A percentile compares a stretch with the other conserved stretches of the same genome.
Evolutionary conservation across 2,888 invertebrate genomes (phyloP).

Genomic region (Biston stratarius): DNA sequence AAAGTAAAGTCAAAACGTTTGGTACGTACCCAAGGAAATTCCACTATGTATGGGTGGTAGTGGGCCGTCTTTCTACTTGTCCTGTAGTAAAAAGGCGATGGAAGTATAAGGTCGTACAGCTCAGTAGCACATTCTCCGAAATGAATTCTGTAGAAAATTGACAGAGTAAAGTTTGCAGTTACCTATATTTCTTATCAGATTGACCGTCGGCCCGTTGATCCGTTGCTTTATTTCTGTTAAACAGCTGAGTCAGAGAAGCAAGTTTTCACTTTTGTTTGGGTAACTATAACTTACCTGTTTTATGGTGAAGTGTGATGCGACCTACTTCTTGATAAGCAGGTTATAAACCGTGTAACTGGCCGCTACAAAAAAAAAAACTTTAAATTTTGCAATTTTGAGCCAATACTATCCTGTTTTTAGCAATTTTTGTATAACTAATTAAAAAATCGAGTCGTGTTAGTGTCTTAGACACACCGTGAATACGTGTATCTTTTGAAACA

Average conservation of each 20-base stretch:
- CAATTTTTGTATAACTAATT: too few relatives aligned
- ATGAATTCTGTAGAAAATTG: neutral
- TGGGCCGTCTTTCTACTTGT: too few relatives aligned
- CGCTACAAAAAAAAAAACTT: neutral
- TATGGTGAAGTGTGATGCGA: neutral
- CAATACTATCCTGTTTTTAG: too few relatives aligned
- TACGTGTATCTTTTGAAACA: too few relatives aligned
- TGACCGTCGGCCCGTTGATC: neutral
- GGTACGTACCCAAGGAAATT: too few relatives aligned
- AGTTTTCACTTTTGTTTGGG: conserved; percentile 18
- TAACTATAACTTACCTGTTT: conserved; percentile 2
- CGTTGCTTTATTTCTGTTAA: conserved; percentile 6
- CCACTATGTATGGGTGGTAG: too few relatives aligned
- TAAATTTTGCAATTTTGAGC: neutral
- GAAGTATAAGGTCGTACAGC: too few relatives aligned
- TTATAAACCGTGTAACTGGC: neutral
- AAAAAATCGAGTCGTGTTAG: too few relatives aligned
- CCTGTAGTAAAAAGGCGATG: too few relatives aligned
- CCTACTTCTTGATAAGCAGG: neutral
- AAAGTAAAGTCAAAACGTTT: too few relatives aligned
- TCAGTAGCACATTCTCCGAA: too few relatives aligned
- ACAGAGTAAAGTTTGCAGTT: neutral
- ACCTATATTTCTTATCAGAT: conserved; percentile 18
- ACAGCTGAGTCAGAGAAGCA: neutral
- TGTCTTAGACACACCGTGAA: too few relatives aligned